These are phyloP conservation scores for Calephelis perditalis DNA, from an alignment of 2,888 invertebrate species.

Conservation along the genomic window DNA sequence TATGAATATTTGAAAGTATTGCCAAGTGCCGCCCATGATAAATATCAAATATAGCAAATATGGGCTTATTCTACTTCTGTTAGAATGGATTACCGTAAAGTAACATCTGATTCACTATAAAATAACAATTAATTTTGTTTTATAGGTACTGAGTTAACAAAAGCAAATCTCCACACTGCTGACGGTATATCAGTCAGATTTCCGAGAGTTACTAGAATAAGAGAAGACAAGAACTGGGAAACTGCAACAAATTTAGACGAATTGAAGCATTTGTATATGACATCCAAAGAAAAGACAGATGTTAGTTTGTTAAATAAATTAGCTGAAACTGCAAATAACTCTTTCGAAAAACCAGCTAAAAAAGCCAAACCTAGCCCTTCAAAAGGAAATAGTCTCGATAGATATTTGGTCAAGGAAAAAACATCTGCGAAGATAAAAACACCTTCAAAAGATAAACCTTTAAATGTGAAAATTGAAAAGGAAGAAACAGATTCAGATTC, in stretches of 20 bases:
- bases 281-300: slow-evolving; percentile 82
- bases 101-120: too few relatives aligned
- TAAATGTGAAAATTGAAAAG: slow-evolving; percentile 18
- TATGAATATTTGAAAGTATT: too few relatives aligned
- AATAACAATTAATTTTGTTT: slow-evolving; percentile 22
- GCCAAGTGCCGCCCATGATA: too few relatives aligned
- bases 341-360: slow-evolving; percentile 43
- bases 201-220: slow-evolving; percentile 90
- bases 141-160: slow-evolving; percentile 85
- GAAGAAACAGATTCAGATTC: slow-evolving; percentile 12
- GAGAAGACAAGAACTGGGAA: slow-evolving; percentile 91
- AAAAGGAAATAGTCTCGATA: slow-evolving; percentile 29
- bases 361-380: slow-evolving; percentile 46
- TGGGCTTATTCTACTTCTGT: too few relatives aligned
- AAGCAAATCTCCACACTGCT: slow-evolving; percentile 92
- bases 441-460: slow-evolving; percentile 17
- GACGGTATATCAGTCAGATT: slow-evolving; percentile 96
- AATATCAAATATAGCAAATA: too few relatives aligned
- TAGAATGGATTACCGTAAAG: too few relatives aligned
- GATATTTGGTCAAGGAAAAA: slow-evolving; percentile 26
- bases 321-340: slow-evolving; percentile 45
- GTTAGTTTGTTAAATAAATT: slow-evolving; percentile 74
- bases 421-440: slow-evolving; percentile 18
- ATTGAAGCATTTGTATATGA: slow-evolving; percentile 82
- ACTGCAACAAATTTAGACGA: slow-evolving; percentile 89